Evolutionary conservation across 2,888 invertebrate genomes (phyloP), one percentile per base, ranked within the genome.

Genomic region (Lithophane ornitopus): DNA sequence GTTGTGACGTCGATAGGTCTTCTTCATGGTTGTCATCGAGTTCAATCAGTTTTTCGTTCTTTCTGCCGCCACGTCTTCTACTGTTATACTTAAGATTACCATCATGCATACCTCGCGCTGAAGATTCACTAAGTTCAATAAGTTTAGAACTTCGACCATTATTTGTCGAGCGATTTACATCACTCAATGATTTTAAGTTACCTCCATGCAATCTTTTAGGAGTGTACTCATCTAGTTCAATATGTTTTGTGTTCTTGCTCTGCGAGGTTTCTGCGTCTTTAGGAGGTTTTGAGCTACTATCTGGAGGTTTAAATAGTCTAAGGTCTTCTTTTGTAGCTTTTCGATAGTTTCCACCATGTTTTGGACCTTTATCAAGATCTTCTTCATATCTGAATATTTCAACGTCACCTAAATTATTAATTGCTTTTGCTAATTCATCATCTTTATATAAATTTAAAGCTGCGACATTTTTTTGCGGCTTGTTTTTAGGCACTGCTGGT

Each of bases 301-400:
- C 80, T 72, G 66, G 52, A 49, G 73, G 16, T 46, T 77, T 61
- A 16, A 75, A 19, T 22, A 76, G 72, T 46, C 81, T 81, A 12
- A 76, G 76, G 22, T 82, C 85, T 80, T 90, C 90, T 74, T 88
- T 85, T 28, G 90, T 89, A 34, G 92, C 91, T 78, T 89, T 92
- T 90, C 93, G 92, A 74, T 96, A 96, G 82, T 97, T 97, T 44
- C 97, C 97, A 61, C 97, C 97, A 87, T 96, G 96, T 84, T 90
- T 93, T 12, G 95, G 96, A 8, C 94, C 94, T 41, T 90, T 90
- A 41, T 89, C 90, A 7, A 95, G 79, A 81, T 95, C 92, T 70
- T 95, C 85, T 71, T 93, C 91, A 80, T 94, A 92, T 80, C 90
- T 92, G 70, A 96, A 96, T 85, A 97, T 90, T 92, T 97, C 97